These are phyloP conservation scores for Wasmannia auropunctata DNA, from an alignment of 1,140 invertebrate genomes.

Conservation along the genomic window DNA sequence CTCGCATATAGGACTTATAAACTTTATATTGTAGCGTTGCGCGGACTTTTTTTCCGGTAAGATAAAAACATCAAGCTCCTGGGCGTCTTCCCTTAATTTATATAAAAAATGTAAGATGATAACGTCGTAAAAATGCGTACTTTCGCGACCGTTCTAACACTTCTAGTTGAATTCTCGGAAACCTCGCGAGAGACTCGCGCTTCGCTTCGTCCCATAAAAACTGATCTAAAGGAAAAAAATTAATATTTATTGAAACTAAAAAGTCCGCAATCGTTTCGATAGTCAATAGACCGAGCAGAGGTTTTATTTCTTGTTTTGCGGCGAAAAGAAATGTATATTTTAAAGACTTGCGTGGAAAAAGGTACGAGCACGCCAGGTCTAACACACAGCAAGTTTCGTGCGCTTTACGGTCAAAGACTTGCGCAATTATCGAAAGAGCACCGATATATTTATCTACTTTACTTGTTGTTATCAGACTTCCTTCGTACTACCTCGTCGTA, in stretches of 20 bases:
- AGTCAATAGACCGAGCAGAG: neutral
- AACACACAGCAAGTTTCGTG: slow-evolving; percentile 1
- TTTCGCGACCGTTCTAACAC: neutral
- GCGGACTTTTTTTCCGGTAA: neutral
- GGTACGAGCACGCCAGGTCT: neutral
- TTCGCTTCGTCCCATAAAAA: neutral
- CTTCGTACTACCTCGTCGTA: neutral
- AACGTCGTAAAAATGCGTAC: neutral
- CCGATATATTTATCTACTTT: neutral
- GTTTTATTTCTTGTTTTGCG: neutral
- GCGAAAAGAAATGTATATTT: neutral
- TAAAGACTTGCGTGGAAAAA: neutral
- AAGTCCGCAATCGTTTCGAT: neutral
- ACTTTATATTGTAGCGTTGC: slow-evolving; percentile 14
- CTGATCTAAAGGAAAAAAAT: neutral
- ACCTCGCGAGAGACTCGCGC: neutral
- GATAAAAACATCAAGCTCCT: neutral
- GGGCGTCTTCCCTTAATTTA: neutral
- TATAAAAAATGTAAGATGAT: slow-evolving; percentile 26
- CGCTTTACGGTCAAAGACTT: neutral
- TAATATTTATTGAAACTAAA: neutral
- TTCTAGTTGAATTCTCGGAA: neutral
- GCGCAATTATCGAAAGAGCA: neutral
- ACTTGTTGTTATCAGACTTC: neutral
- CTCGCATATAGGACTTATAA: neutral